Conservation (phyloP, 2,888 invertebrate genomes). For the Epinotia ramella region DNA sequence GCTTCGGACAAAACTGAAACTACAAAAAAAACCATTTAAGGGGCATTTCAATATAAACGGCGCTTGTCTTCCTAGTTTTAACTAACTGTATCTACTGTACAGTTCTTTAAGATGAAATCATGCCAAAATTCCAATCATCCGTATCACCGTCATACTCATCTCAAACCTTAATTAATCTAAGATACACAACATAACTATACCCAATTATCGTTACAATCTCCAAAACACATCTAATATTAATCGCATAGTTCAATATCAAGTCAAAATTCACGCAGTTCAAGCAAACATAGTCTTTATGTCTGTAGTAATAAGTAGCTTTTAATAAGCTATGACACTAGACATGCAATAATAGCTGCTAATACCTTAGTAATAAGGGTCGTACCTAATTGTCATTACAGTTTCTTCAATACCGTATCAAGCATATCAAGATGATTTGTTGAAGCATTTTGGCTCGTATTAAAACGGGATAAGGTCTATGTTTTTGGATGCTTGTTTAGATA, state of each 20-base stretch:
- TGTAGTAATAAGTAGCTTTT: neutral
- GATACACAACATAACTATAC: conserved; percentile 36
- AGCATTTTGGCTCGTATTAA: conserved; percentile 9
- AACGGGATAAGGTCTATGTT: neutral
- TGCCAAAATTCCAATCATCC: conserved; percentile 30
- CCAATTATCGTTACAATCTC: conserved; percentile 37
- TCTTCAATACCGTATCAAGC: neutral
- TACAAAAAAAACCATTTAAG: too few relatives aligned
- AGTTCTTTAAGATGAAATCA: conserved; percentile 19
- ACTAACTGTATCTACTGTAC: neutral
- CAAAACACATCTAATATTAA: conserved; percentile 38
- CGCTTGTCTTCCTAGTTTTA: too few relatives aligned
- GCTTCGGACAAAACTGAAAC: too few relatives aligned
- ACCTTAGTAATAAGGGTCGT: neutral
- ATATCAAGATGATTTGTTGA: neutral
- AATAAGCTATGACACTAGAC: neutral
- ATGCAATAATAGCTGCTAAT: neutral
- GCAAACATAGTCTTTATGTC: neutral
- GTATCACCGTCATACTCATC: conserved; percentile 9
- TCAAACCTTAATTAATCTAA: conserved; percentile 35
- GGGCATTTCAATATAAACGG: too few relatives aligned
- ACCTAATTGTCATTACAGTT: neutral
- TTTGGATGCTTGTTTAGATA: conserved; percentile 50
- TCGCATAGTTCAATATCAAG: conserved; percentile 20
- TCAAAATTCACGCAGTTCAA: neutral